Evolutionary conservation across 2,113 vertebrate species (phyloP), one percentile per base, ranked within the genome.

Genomic region (Engystomops pustulosus): DNA sequence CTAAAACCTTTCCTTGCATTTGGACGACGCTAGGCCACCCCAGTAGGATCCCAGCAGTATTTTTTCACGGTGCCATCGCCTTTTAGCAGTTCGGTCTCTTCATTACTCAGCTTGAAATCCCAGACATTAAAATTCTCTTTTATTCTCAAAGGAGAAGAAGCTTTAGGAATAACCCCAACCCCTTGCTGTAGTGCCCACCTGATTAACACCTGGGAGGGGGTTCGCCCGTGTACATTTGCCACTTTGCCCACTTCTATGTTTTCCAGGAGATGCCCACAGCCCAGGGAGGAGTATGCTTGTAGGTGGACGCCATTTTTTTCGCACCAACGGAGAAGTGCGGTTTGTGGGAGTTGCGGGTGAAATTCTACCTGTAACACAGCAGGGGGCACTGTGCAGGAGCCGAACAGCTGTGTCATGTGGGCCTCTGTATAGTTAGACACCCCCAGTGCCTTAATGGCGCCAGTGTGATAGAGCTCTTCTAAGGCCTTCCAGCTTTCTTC

Each of bases 221-320:
- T 93, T 25, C 87, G 90, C 0, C 86, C 76, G 20, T 72, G 89
- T 4, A 58, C 51, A 41, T 81, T 83, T 6, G 95, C 94, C 49
- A 95, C 88, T 17, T 90, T 89, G 27, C 49, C 30, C 25, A 96
- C 90, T 44, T 86, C 84, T 0, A 90, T 89, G 34, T 93, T 88
- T 30, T 83, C 78, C 36, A 94, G 8, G 30, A 96, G 90, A 7
- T 88, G 72, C 27, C 94, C 95, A 74, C 84, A 90, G 2, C 94
- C 95, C 44, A 96, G 85, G 1, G 95, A 95, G 6, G 94, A 94
- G 83, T 95, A 96, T 0, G 95, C 93, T 84, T 95, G 94, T 17
- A 96, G 92, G 85, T 94, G 94, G 41, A 96, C 89, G 6, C 89
- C 89, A 2, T 75, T 86, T 69, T 90, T 88, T 27, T 85, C 18